These are phyloP conservation scores for Oncorhynchus keta DNA, from an alignment of 2,113 vertebrate genomes.

Conservation along the genomic window DNA sequence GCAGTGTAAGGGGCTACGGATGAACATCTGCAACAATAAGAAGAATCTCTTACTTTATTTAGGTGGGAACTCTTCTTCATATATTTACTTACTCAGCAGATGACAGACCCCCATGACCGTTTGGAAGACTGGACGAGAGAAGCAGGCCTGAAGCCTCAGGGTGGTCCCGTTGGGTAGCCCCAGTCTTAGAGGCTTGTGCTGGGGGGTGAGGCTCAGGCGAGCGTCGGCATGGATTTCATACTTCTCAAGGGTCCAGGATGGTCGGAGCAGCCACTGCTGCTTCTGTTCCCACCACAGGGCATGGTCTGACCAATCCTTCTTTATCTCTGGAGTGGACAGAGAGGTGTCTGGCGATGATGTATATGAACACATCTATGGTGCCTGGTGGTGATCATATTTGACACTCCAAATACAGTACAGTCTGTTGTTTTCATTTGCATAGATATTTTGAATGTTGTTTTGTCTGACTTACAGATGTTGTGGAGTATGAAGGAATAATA, in stretches of 20 bases:
- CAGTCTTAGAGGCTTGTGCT: conserved; percentile 72
- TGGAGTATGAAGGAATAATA: too few species aligned
- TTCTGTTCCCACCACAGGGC: conserved; percentile 85
- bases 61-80: not conserved
- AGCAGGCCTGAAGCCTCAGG: conserved; percentile 64
- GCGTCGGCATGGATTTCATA: conserved; percentile 77
- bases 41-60: not conserved
- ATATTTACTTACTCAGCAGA: conserved; percentile 56
- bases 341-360: not conserved
- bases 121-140: conserved; percentile 74
- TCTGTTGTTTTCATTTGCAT: too few species aligned
- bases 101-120: conserved; percentile 70
- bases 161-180: conserved; percentile 66
- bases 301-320: conserved; percentile 80
- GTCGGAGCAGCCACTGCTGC: conserved; percentile 73
- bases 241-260: conserved; percentile 79
- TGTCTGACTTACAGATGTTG: too few species aligned
- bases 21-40: not conserved
- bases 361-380: too few species aligned
- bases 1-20: not conserved
- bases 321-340: conserved; percentile 53
- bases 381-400: too few species aligned
- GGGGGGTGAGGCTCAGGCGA: conserved; percentile 68
- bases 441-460: too few species aligned
- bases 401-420: too few species aligned